Evolutionary conservation across 2,888 invertebrate genomes (phyloP), one percentile per base, ranked within the genome.

Genomic region (Drosophila gaucha): DNA sequence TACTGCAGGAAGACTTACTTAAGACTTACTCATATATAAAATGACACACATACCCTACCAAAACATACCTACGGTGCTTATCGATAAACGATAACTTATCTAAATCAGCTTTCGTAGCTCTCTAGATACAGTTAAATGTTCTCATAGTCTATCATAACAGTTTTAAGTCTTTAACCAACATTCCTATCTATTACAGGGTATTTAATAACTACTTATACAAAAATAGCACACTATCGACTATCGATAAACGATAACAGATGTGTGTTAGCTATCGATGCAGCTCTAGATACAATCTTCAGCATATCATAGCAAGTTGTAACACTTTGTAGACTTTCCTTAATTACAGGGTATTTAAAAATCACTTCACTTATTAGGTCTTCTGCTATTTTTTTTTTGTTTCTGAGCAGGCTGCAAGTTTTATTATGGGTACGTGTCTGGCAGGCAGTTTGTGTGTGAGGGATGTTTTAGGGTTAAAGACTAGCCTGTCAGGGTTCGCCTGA

Each of bases 381-480:
- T 18, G n/a, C 12, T 16, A 30, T 41, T 22, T 10, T 28, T 43
- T 49, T 44, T 49, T 54, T 41, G 33, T 35, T 58, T 36, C 36
- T 12, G 30, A 50, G 65, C 51, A 26, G 59, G 38, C 59, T 59
- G 64, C 46, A 38, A 66, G 58, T 77, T 83, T 77, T 78, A 74
- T 79, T 80, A 71, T 68, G 74, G 70, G 51, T 79, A 83, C 78
- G 71, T 82, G 79, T 74, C 74, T 68, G 58, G 30, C 46, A 50
- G 74, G 44, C 67, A 71, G 59, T 44, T 38, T 14, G 56, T 65
- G 68, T 73, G 72, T 68, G 73, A 68, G 73, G 65, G 68, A 58
- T 68, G 73, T 65, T 72, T 68, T 63, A 74, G 74, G 74, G 74
- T 74, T 71, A 74, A 74, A 63, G 56, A 67, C 56, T 38, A 52